phyloP scores from a whole-genome alignment of 2,888 invertebrate species.

The Caenorhabditis sinica region DNA sequence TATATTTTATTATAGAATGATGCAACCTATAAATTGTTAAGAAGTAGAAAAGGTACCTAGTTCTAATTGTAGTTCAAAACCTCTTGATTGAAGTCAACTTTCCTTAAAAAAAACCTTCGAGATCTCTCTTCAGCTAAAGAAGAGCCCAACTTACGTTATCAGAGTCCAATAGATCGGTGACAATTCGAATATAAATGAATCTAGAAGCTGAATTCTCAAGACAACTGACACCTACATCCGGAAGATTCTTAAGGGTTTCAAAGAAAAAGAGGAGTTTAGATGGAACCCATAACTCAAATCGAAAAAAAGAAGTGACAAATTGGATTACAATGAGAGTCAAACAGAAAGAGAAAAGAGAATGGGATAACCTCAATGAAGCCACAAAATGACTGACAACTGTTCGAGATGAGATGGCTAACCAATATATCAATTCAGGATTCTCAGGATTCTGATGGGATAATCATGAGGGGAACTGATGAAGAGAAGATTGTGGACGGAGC shows the following conservation, averaged over 20 bases:
- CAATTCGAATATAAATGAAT: neutral
- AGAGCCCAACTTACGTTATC: no score
- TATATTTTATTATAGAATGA: no score
- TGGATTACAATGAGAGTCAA: slow-evolving; percentile 53
- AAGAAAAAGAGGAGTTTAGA: neutral
- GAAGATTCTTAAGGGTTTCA: no score
- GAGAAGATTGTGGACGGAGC: neutral
- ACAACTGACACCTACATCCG: slow-evolving; percentile 11
- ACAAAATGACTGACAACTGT: slow-evolving; percentile 24
- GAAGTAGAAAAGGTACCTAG: no score
- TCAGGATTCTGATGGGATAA: neutral
- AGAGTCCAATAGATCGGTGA: neutral
- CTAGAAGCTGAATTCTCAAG: neutral
- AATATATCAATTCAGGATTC: neutral
- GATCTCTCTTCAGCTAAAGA: no score
- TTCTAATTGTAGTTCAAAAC: no score
- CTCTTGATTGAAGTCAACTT: no score
- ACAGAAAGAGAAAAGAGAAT: neutral
- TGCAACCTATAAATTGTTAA: no score
- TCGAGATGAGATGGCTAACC: neutral
- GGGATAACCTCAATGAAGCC: slow-evolving; percentile 1
- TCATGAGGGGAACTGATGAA: neutral
- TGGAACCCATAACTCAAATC: slow-evolving; percentile 29
- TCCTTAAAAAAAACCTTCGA: no score
- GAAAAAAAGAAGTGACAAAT: slow-evolving; percentile 46